A percentile compares a stretch with the other conserved stretches of the same genome.
phyloP scores from a whole-genome alignment of 2,797 vertebrate genomes.

The Pampus argenteus region DNA sequence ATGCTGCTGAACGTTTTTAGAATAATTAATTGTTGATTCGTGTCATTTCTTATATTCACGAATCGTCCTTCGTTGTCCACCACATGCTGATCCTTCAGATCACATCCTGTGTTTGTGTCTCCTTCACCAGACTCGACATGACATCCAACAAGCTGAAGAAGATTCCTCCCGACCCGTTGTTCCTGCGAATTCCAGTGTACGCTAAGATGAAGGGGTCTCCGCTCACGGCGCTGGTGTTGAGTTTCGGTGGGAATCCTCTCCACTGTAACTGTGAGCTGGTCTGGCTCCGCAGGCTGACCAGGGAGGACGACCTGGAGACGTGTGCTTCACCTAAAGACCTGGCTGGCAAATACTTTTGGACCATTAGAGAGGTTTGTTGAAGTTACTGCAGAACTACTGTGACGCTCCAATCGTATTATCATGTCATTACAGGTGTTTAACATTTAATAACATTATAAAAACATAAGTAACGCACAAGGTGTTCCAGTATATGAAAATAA shows the following conservation, averaged over 20 bases:
- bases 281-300: constrained; percentile 89
- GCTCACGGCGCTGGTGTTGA: constrained; percentile 87
- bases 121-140: constrained; percentile 88
- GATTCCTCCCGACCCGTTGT: constrained; percentile 92
- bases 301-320: constrained; percentile 93
- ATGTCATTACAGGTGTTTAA: not conserved
- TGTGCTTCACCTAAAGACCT: constrained; percentile 90
- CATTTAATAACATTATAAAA: too few species aligned
- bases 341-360: constrained; percentile 94
- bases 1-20: too few species aligned
- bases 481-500: too few species aligned
- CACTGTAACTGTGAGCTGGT: constrained; percentile 95
- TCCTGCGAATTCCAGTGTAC: constrained; percentile 91
- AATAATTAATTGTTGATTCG: too few species aligned
- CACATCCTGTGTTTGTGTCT: constrained; percentile 3
- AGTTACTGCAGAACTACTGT: not conserved
- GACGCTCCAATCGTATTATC: too few species aligned
- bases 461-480: too few species aligned
- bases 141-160: constrained; percentile 95
- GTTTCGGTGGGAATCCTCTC: constrained; percentile 92
- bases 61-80: too few species aligned
- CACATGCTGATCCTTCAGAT: not conserved
- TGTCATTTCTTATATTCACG: too few species aligned
- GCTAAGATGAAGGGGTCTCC: constrained; percentile 90
- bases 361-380: constrained; percentile 85